phyloP scores from a whole-genome alignment of 2,888 invertebrate species.

The Ennomos fuscantarius region DNA sequence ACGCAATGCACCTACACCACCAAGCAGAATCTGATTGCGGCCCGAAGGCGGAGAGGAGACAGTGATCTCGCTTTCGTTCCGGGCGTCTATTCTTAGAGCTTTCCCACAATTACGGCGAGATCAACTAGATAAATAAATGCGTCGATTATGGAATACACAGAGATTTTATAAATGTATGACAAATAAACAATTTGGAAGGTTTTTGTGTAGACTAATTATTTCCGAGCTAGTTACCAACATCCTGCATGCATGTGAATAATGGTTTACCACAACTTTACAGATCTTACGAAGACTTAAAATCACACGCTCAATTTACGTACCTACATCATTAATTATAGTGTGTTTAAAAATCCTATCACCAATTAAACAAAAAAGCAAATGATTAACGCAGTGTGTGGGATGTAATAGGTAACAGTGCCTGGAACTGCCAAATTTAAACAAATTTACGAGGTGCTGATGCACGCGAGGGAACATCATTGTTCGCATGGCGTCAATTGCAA shows the following conservation, averaged over 20 bases:
- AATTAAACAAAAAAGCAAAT: constrained; percentile 16
- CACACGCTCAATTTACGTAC: too few relatives aligned
- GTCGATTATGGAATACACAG: constrained; percentile 24
- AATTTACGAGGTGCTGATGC: constrained; percentile 55
- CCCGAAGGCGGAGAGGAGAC: constrained; percentile 47
- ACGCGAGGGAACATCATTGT: constrained; percentile 68
- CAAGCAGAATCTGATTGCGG: constrained; percentile 40
- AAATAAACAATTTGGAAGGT: not conserved
- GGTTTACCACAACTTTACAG: constrained; percentile 1
- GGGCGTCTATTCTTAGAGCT: constrained; percentile 63
- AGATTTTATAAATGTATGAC: constrained; percentile 2
- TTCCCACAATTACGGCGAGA: constrained; percentile 71
- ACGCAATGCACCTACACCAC: constrained; percentile 15
- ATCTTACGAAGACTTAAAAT: not conserved
- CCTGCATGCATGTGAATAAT: constrained; percentile 3
- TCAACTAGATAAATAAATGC: constrained; percentile 49
- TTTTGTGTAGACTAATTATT: not conserved
- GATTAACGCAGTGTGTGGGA: constrained; percentile 14
- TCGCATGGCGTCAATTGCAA: constrained; percentile 58
- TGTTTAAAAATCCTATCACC: constrained; percentile 6
- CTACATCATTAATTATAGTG: too few relatives aligned
- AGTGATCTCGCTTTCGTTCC: constrained; percentile 71
- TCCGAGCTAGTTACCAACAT: constrained; percentile 19
- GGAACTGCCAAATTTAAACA: constrained; percentile 41
- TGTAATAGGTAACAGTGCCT: constrained; percentile 5